Conservation (phyloP, 2,888 invertebrate genomes). For the Kryphioiulus occultus region DNA sequence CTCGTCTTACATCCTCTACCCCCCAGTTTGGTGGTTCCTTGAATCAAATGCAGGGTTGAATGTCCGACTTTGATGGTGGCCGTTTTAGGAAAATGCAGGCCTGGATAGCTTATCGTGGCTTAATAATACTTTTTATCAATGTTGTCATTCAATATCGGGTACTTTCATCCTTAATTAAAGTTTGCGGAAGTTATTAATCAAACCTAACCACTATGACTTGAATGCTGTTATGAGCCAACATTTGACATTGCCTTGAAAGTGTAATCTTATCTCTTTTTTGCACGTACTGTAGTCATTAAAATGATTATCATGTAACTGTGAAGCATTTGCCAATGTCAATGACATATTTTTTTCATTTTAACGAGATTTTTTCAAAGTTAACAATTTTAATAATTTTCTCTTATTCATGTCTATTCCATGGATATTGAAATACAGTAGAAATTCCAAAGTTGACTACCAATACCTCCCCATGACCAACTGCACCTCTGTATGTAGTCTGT, state of each 20-base stretch:
- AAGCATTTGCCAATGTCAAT: not conserved
- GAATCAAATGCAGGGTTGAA: constrained; percentile 23
- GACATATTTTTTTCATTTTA: not conserved
- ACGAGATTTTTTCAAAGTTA: too few species aligned
- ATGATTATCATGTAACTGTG: not conserved
- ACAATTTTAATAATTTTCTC: too few species aligned
- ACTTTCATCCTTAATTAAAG: not conserved
- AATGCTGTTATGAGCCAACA: not conserved
- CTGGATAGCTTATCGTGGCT: not conserved
- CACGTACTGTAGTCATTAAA: not conserved
- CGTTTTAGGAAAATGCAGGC: not conserved
- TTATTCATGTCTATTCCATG: too few species aligned
- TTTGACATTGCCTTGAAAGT: not conserved
- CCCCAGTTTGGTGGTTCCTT: constrained; percentile 8
- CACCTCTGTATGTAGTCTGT: too few species aligned
- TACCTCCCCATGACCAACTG: too few species aligned
- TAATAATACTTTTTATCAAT: not conserved
- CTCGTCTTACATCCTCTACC: not conserved
- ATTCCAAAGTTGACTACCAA: too few species aligned
- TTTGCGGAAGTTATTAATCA: constrained; percentile 4
- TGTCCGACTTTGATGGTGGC: not conserved
- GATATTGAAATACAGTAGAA: too few species aligned
- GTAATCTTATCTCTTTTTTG: not conserved
- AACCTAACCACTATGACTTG: not conserved
- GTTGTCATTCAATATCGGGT: not conserved